Evolutionary conservation across 37 sponge, comb jelly and placozoan genomes (phyloP).

Genomic region (Halisarca cf. caerulea): DNA sequence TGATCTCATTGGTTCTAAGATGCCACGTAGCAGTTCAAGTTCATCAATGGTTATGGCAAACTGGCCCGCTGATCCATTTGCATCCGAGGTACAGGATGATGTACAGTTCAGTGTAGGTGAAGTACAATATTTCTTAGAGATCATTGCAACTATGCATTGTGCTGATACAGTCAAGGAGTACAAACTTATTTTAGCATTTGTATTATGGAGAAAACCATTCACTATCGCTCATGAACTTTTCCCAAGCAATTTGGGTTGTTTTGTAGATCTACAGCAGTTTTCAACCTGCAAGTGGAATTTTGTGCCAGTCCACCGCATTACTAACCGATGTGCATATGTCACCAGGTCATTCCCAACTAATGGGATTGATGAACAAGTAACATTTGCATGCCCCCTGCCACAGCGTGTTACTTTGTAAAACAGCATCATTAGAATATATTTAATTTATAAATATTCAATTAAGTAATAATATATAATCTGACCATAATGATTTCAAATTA

Average conservation of each 20-base stretch:
- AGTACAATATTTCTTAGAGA: slow-evolving; percentile 35
- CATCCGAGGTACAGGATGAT: slow-evolving; percentile 12
- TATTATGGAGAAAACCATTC: slow-evolving; percentile 40
- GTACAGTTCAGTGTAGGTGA: too few relatives aligned
- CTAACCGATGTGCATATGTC: slow-evolving; percentile 29
- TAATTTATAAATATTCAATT: too few relatives aligned
- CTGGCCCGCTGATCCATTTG: slow-evolving; percentile 33
- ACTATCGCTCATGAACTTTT: slow-evolving; percentile 15
- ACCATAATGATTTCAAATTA: too few relatives aligned
- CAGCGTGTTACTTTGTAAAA: neutral
- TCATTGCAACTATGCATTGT: neutral
- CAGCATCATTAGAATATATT: too few relatives aligned
- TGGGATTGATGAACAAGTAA: slow-evolving; percentile 9
- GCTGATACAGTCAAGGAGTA: neutral
- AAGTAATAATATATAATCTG: too few relatives aligned
- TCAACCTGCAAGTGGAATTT: slow-evolving; percentile 12
- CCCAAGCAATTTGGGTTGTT: slow-evolving; percentile 25
- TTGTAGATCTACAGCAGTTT: neutral
- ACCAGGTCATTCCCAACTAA: neutral
- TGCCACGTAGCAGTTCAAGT: neutral
- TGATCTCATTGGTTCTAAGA: slow-evolving; percentile 44
- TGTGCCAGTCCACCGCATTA: slow-evolving; percentile 52
- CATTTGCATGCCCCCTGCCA: slow-evolving; percentile 40
- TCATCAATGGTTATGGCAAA: slow-evolving; percentile 38
- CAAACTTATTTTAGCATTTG: slow-evolving; percentile 31